These are phyloP conservation scores for Rhingia rostrata DNA, from an alignment of 2,888 invertebrate species.

Conservation along the genomic window DNA sequence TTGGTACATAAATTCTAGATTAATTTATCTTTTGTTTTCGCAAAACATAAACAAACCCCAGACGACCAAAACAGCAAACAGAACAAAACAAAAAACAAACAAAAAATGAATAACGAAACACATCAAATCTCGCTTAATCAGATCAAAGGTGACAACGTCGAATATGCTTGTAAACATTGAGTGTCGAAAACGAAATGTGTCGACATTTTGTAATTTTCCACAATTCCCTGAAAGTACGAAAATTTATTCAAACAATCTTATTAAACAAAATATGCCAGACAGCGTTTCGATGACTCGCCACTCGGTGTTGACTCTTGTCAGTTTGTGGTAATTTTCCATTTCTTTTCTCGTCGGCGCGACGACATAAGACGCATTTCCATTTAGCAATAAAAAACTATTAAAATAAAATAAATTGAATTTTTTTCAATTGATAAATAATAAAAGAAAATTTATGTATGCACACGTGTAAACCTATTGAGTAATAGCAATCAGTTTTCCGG, in stretches of 20 bases:
- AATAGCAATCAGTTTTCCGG: constrained; percentile 2
- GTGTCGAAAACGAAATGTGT: background rate
- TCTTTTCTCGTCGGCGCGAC: constrained; percentile 16
- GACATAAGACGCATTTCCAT: background rate
- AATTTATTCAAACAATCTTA: background rate
- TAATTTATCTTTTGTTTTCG: constrained; percentile 31
- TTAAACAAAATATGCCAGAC: background rate
- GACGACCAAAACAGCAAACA: constrained; percentile 5
- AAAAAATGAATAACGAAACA: background rate
- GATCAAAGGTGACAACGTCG: constrained; percentile 29
- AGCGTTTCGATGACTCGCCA: constrained; percentile 3
- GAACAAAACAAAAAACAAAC: background rate
- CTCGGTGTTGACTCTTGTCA: constrained; percentile 8
- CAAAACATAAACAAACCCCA: constrained; percentile 38
- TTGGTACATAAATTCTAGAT: constrained; percentile 7
- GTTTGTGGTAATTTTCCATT: constrained; percentile 41
- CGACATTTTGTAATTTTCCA: background rate
- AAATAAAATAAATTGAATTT: constrained; percentile 42
- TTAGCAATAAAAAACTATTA: constrained; percentile 46
- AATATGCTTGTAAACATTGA: constrained; percentile 26
- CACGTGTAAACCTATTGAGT: constrained; percentile 17
- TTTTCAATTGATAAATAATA: constrained; percentile 39
- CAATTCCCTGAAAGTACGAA: background rate
- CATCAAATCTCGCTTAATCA: constrained; percentile 4
- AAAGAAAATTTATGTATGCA: background rate